Conservation (phyloP, 2,113 vertebrate genomes). For the Verasper variegatus region DNA sequence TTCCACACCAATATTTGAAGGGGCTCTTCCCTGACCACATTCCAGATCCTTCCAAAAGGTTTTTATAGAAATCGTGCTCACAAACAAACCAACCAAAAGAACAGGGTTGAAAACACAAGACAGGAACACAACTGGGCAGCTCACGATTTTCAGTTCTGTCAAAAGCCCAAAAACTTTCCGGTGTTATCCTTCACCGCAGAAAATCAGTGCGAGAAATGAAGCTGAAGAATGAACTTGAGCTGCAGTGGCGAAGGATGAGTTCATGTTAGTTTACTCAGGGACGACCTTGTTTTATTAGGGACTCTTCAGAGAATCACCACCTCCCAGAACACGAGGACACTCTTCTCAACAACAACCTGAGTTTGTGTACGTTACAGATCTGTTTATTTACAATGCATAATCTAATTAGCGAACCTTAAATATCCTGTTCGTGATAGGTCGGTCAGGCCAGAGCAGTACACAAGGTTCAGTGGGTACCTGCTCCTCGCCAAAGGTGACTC, state of each 20-base stretch:
- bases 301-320: background rate
- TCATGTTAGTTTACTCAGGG: slow-evolving; percentile 3
- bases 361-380: background rate
- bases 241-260: background rate
- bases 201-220: background rate
- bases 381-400: slow-evolving; percentile 26
- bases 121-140: background rate
- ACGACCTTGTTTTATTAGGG: slow-evolving; percentile 12
- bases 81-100: no score
- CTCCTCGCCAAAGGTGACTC: no score
- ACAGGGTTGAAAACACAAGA: background rate
- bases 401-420: slow-evolving; percentile 8
- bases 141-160: background rate
- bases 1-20: no score
- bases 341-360: background rate
- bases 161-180: background rate
- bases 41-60: no score
- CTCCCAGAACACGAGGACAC: background rate
- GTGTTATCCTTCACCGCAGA: background rate
- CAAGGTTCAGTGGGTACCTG: background rate
- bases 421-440: background rate
- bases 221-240: background rate
- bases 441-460: background rate
- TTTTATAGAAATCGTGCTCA: no score
- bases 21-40: no score